Percentiles rank a stretch among this genome's conserved stretches.
These are phyloP conservation scores for Rhingia campestris DNA, from an alignment of 2,888 invertebrate genomes.

Conservation along the genomic window DNA sequence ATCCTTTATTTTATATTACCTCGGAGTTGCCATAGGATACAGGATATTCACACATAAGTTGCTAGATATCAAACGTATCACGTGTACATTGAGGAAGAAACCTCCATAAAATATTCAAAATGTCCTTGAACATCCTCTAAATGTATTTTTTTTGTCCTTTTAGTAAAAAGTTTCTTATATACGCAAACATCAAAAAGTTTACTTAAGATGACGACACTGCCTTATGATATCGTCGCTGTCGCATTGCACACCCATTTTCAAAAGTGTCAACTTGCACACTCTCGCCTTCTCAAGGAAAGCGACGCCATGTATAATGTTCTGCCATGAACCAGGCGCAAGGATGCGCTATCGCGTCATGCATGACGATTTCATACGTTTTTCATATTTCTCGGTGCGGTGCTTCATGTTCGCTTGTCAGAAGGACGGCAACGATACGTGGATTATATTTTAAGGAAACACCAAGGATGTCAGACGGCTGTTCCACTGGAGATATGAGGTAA, in stretches of 20 bases:
- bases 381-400: slow-evolving; percentile 13
- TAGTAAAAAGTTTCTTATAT: slow-evolving; percentile 25
- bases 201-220: slow-evolving; percentile 16
- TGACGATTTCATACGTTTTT: slow-evolving; percentile 7
- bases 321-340: slow-evolving; percentile 1
- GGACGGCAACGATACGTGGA: slow-evolving; percentile 34
- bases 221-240: slow-evolving; percentile 9
- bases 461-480: slow-evolving; percentile 17
- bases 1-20: neutral
- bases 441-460: slow-evolving; percentile 26
- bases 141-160: neutral
- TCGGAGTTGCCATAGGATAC: too few relatives aligned
- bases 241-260: slow-evolving; percentile 28
- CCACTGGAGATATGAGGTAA: slow-evolving; percentile 29
- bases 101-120: too few relatives aligned
- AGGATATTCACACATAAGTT: neutral
- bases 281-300: neutral
- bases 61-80: too few relatives aligned
- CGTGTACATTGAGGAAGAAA: too few relatives aligned
- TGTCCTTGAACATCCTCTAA: neutral
- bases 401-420: slow-evolving; percentile 47
- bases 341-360: slow-evolving; percentile 1
- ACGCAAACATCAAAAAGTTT: slow-evolving; percentile 37
- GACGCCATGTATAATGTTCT: slow-evolving; percentile 4
- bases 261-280: slow-evolving; percentile 38